Base-by-base conservation (phyloP, 2,797 vertebrate genomes). In the Oreochromis grahami region DNA sequence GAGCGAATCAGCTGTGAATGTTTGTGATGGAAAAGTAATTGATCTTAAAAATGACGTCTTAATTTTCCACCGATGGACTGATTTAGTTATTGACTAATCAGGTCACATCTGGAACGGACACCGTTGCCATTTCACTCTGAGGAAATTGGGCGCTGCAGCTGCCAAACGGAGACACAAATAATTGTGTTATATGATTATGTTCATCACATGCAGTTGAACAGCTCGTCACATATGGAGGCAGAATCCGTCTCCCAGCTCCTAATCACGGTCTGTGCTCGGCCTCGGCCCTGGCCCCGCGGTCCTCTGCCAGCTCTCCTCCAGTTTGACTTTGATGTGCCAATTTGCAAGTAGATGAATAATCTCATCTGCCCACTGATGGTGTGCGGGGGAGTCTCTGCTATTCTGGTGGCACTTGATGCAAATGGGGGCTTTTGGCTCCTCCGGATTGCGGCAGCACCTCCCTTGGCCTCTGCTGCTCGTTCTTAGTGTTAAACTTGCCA, bases 281-380 rank as follows among this genome's bases (percentile, higher is more conserved):
- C 84, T 93, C 79, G 60, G 86, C 91, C 84, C 93, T 78, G 63
- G 86, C 90, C 76, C 87, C 76, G 88, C 82, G 79, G 80, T 92
- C 95, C 96, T 91, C 91, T 92, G 86, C 63, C 86, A 79, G 19
- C 82, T 87, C 88, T 92, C 91, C 94, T 94, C 95, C 96, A 90
- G 96, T 95, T 96, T 97, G 95, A 95, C 96, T 97, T 93, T 96
- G 96, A 96, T 94, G 91, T 96, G 91, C 96, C 97, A 96, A 96
- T 97, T 98, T 97, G 92, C 95, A 94, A 94, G 91, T 85, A 96
- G 96, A 97, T 97, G 96, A 97, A 94, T 97, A 96, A 97, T 97
- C 96, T 94, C 85, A 93, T 95, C 94, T 89, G 84, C 86, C 88
- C 83, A 87, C 96, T 97, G 97, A 96, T 96, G 92, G 95, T 91